Conservation (phyloP, 2,888 invertebrate genomes). For the Polietes domitor region DNA sequence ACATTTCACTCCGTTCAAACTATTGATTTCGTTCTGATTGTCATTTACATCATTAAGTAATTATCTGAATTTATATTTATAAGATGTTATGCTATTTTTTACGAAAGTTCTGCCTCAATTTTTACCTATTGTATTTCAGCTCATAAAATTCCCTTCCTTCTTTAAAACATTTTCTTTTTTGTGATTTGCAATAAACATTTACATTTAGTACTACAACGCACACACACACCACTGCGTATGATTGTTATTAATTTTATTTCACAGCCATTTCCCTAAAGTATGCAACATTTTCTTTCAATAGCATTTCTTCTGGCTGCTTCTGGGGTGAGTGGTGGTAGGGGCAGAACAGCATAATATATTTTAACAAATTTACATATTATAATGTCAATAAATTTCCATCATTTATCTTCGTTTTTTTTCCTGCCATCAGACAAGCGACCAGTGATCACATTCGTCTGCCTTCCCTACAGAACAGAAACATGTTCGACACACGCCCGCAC, state of each 20-base stretch:
- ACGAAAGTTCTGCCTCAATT: too few species aligned
- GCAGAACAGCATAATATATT: conserved; percentile 18
- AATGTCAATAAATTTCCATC: conserved; percentile 63
- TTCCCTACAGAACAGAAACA: neutral
- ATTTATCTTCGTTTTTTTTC: conserved; percentile 63
- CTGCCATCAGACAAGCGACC: neutral
- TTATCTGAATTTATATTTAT: too few species aligned
- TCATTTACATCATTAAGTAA: too few species aligned
- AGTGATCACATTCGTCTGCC: neutral
- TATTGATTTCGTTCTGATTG: too few species aligned
- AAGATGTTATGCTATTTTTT: too few species aligned
- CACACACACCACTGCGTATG: conserved; percentile 8
- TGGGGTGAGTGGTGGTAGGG: neutral
- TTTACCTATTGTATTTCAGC: too few species aligned
- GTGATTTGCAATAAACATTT: too few species aligned
- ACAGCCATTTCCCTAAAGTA: neutral
- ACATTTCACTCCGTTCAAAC: too few species aligned
- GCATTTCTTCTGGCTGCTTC: too few species aligned
- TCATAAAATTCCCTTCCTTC: too few species aligned
- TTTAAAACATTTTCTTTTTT: too few species aligned
- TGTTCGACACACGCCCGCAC: neutral
- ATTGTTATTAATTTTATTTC: conserved; percentile 14
- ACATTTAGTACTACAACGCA: too few species aligned
- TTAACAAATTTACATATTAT: conserved; percentile 50
- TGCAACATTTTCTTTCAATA: conserved; percentile 3